Evolutionary conservation across 2,797 vertebrate species (phyloP).

Genomic region (Acanthurus leucopareius): DNA sequence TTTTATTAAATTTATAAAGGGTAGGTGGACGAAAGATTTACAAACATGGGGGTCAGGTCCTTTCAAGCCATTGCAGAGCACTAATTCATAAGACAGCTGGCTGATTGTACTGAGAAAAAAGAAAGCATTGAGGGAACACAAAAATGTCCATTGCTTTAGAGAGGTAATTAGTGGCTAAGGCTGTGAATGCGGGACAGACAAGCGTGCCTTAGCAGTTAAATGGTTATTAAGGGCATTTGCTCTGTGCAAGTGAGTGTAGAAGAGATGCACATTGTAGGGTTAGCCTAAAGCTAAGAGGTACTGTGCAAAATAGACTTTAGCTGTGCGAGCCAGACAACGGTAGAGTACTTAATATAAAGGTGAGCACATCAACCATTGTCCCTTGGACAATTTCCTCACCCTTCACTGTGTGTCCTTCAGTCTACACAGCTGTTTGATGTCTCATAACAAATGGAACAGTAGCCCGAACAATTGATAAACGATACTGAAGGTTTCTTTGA

Average conservation of each 20-base stretch:
- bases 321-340: conserved; percentile 35
- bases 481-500: neutral
- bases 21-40: conserved; percentile 3
- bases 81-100: conserved; percentile 75
- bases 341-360: conserved; percentile 32
- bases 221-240: conserved; percentile 85
- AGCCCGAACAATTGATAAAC: neutral
- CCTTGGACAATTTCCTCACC: conserved; percentile 28
- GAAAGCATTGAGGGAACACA: conserved; percentile 78
- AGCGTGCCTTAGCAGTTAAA: conserved; percentile 85
- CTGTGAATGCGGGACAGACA: conserved; percentile 80
- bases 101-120: conserved; percentile 73
- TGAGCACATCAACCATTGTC: conserved; percentile 38
- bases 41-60: conserved; percentile 8
- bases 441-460: conserved; percentile 19
- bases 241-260: conserved; percentile 75
- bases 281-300: conserved; percentile 61
- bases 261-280: conserved; percentile 65
- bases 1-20: conserved; percentile 13
- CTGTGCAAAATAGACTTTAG: conserved; percentile 48
- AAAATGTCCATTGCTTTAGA: conserved; percentile 80
- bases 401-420: conserved; percentile 20
- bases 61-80: conserved; percentile 57
- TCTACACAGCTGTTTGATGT: conserved; percentile 8
- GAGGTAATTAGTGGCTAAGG: conserved; percentile 83